Percentiles rank a stretch among this genome's conserved stretches.
Conservation (phyloP, 2,113 vertebrate genomes). For the Takifugu flavidus region DNA sequence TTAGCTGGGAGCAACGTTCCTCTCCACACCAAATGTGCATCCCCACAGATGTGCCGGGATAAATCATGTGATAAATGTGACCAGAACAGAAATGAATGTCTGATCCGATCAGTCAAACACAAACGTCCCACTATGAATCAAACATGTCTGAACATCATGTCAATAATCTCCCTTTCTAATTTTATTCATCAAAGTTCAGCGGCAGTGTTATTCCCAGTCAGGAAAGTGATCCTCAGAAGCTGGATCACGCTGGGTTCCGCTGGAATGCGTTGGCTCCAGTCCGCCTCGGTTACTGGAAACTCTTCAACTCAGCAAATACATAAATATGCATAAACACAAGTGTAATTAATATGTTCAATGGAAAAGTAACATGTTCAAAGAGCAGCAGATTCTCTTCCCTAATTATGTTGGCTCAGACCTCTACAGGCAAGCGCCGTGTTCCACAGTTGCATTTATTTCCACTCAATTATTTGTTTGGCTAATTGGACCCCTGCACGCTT, state of each 20-base stretch:
- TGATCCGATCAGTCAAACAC: background rate
- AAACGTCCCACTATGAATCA: background rate
- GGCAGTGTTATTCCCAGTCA: slow-evolving; percentile 8
- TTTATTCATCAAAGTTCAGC: slow-evolving; percentile 7
- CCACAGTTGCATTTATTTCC: slow-evolving; percentile 71
- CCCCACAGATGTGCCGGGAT: no score
- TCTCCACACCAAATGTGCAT: background rate
- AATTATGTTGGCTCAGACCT: slow-evolving; percentile 61
- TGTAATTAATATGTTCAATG: slow-evolving; percentile 58
- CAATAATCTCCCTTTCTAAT: background rate
- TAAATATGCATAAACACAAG: slow-evolving; percentile 50
- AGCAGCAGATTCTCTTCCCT: slow-evolving; percentile 50
- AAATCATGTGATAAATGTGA: no score
- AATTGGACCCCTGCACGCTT: slow-evolving; percentile 69
- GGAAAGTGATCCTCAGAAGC: slow-evolving; percentile 14
- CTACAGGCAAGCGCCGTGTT: slow-evolving; percentile 53
- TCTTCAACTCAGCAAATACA: slow-evolving; percentile 51
- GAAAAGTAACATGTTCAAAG: slow-evolving; percentile 69
- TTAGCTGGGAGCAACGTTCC: background rate
- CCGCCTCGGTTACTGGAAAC: slow-evolving; percentile 40
- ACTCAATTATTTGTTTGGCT: slow-evolving; percentile 74
- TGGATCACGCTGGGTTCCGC: slow-evolving; percentile 16
- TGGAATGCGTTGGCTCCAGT: slow-evolving; percentile 27
- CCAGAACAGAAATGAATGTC: no score
- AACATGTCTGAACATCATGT: background rate